phyloP scores from a whole-genome alignment of 2,113 vertebrate species.

The Tretioscincus oriximinensis region DNA sequence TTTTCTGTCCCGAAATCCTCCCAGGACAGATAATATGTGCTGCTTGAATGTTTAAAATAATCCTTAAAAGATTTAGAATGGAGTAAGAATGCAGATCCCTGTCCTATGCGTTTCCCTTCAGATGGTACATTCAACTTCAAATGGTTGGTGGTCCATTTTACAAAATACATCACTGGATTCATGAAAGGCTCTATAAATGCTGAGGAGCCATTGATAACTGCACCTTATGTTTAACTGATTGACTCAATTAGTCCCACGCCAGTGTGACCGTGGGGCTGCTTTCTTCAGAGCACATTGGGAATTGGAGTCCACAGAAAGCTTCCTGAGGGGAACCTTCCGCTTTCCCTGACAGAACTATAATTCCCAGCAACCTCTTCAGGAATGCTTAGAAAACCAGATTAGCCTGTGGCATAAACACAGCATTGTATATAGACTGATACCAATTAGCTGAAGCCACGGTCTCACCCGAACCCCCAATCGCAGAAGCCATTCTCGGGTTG shows the following conservation, averaged over 20 bases:
- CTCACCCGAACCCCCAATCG: fast-evolving
- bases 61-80: not conserved
- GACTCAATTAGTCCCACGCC: not conserved
- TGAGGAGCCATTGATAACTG: not conserved
- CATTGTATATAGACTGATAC: too few species aligned
- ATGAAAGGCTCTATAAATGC: not conserved
- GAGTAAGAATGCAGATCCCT: not conserved
- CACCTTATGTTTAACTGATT: too few species aligned
- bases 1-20: not conserved
- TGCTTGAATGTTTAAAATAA: not conserved
- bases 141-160: not conserved
- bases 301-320: not conserved
- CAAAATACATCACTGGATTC: not conserved
- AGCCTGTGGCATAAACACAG: not conserved
- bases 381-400: not conserved
- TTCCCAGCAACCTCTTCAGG: not conserved
- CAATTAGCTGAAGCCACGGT: not conserved
- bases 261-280: not conserved
- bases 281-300: not conserved
- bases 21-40: too few species aligned
- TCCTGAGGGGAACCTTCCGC: not conserved
- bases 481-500: not conserved
- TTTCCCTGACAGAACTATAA: not conserved
- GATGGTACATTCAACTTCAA: not conserved
- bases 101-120: not conserved